phyloP scores from a whole-genome alignment of 2,888 invertebrate species.

The Oxyteleia sp. region DNA sequence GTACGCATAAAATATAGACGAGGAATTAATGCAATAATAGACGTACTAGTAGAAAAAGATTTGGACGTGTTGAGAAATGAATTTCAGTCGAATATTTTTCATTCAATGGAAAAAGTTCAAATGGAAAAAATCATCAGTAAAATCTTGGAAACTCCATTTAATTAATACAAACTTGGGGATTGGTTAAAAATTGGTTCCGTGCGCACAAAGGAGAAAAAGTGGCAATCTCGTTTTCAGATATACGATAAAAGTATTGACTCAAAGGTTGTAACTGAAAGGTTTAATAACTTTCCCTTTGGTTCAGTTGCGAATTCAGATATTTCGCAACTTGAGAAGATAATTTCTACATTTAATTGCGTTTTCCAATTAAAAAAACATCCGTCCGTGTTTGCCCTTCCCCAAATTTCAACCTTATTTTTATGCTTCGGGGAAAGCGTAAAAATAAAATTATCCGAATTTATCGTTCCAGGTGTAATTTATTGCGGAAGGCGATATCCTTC shows the following conservation, averaged over 20 bases:
- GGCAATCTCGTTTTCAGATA: constrained; percentile 13
- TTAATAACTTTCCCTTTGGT: constrained; percentile 35
- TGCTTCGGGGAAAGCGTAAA: background rate
- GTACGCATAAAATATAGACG: too few relatives aligned
- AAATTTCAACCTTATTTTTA: background rate
- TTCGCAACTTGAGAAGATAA: background rate
- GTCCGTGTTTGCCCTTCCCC: background rate
- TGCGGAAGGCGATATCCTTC: constrained; percentile 13
- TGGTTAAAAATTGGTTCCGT: constrained; percentile 16
- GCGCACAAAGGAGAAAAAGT: constrained; percentile 29
- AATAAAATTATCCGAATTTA: constrained; percentile 15
- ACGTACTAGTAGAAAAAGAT: too few relatives aligned
- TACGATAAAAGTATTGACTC: constrained; percentile 29
- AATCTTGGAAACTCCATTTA: background rate
- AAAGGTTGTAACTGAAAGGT: constrained; percentile 25
- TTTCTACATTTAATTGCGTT: constrained; percentile 32
- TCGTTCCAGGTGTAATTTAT: constrained; percentile 18
- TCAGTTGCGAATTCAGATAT: constrained; percentile 35
- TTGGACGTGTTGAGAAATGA: too few relatives aligned
- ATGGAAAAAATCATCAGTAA: too few relatives aligned
- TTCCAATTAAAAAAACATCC: constrained; percentile 42
- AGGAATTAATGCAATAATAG: too few relatives aligned
- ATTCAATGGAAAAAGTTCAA: constrained; percentile 6
- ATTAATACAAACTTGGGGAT: constrained; percentile 32
- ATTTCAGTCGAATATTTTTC: too few relatives aligned